Conservation (phyloP, 37 sponge, comb jelly and placozoan genomes). For the Aphrocallistes beatrix region DNA sequence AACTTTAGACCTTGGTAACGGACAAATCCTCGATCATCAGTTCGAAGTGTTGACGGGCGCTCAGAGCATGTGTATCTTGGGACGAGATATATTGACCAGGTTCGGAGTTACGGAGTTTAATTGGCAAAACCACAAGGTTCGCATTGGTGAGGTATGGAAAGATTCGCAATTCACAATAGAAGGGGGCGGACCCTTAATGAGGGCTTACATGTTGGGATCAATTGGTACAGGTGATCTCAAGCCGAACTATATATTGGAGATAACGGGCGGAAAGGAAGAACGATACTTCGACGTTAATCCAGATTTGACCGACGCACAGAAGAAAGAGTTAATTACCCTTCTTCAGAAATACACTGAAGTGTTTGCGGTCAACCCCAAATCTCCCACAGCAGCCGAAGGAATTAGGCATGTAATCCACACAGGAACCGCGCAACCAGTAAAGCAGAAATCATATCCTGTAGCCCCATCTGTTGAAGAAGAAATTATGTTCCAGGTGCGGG, state of each 20-base stretch:
- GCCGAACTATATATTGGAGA: neutral
- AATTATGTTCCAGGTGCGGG: neutral
- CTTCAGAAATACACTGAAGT: neutral
- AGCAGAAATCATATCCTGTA: neutral
- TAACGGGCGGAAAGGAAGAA: neutral
- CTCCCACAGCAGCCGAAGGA: neutral
- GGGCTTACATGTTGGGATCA: neutral
- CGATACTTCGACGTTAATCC: too few species aligned
- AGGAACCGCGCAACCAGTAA: neutral
- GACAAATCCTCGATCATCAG: too few species aligned
- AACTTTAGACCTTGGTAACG: too few species aligned
- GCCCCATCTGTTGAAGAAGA: neutral
- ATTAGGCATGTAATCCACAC: neutral
- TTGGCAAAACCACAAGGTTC: neutral
- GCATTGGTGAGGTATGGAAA: neutral
- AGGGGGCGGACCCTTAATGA: constrained; percentile 4
- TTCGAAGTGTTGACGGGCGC: too few species aligned
- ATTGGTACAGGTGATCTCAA: neutral
- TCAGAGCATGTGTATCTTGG: too few species aligned
- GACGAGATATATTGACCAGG: neutral
- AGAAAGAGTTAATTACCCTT: neutral
- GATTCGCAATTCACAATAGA: neutral
- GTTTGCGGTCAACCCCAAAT: neutral
- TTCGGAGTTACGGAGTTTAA: neutral
- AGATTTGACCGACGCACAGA: neutral